Percentiles rank a stretch among this genome's conserved stretches.
These are phyloP conservation scores for Gallirallus australis DNA, from an alignment of 2,797 vertebrate genomes.

Conservation along the genomic window DNA sequence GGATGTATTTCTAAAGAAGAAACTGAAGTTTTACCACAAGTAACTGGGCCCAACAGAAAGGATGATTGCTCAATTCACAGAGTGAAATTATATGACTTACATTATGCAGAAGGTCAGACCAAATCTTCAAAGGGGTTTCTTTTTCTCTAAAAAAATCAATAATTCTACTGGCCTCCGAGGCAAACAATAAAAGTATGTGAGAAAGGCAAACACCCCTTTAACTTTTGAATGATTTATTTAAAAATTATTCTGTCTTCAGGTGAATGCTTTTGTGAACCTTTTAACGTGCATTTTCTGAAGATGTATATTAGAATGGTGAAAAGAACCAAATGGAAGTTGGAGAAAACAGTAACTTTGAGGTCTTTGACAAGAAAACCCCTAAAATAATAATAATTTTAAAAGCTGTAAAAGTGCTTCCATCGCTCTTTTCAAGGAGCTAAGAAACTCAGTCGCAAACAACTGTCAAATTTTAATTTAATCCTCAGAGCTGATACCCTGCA, in stretches of 20 bases:
- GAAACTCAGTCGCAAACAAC: not conserved
- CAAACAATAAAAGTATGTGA: not conserved
- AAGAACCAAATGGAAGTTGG: not conserved
- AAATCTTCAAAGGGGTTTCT: constrained; percentile 32
- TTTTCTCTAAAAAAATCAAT: constrained; percentile 28
- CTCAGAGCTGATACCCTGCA: not conserved
- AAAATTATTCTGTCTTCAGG: not conserved
- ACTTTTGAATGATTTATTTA: constrained; percentile 1
- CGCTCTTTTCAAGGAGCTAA: not conserved
- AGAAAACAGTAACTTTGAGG: not conserved
- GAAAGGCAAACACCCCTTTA: constrained; percentile 15
- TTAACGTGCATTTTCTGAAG: not conserved
- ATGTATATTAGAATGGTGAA: not conserved
- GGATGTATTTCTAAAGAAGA: not conserved
- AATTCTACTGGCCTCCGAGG: not conserved
- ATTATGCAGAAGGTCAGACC: constrained; percentile 46
- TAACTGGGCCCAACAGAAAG: not conserved
- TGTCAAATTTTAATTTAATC: not conserved
- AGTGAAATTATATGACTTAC: constrained; percentile 19
- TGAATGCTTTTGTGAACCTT: not conserved
- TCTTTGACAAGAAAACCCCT: not conserved
- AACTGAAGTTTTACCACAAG: not conserved
- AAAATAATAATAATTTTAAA: not conserved
- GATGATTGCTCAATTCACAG: not conserved
- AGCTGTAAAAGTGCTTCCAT: not conserved